phyloP scores from a whole-genome alignment of 2,888 invertebrate species.

The Melanchra persicariae region DNA sequence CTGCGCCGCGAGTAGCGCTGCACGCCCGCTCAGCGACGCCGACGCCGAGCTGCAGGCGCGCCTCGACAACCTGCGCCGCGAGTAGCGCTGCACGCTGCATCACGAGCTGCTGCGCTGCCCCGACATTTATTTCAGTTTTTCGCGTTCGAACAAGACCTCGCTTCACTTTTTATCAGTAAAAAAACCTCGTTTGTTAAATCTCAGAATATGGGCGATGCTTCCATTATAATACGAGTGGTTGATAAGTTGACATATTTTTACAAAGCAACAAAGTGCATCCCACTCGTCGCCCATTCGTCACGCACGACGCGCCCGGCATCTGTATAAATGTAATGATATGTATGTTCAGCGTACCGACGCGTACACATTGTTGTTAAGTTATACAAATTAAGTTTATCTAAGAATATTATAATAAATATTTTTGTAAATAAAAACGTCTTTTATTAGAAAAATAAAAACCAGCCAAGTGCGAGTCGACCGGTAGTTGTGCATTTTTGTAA shows the following conservation, averaged over 20 bases:
- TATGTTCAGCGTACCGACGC: slow-evolving; percentile 8
- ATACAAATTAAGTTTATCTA: slow-evolving; percentile 77
- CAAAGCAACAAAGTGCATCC: slow-evolving; percentile 18
- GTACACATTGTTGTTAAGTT: slow-evolving; percentile 73
- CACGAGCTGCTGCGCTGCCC: background rate
- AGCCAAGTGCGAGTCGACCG: no score
- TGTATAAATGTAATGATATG: slow-evolving; percentile 19
- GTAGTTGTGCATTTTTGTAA: no score
- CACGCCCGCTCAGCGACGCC: slow-evolving; percentile 92
- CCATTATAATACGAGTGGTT: background rate
- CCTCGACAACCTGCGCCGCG: slow-evolving; percentile 97
- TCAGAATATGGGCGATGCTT: background rate
- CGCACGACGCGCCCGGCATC: background rate
- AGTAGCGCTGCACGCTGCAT: slow-evolving; percentile 87
- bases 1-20: slow-evolving; percentile 94
- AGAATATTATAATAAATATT: slow-evolving; percentile 75
- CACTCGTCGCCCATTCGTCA: no score
- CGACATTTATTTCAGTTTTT: no score
- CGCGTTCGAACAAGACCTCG: slow-evolving; percentile 2
- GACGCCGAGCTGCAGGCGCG: slow-evolving; percentile 99
- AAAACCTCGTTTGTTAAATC: slow-evolving; percentile 1
- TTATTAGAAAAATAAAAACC: no score
- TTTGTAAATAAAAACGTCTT: slow-evolving; percentile 43
- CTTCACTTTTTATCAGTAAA: background rate
- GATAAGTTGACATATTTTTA: slow-evolving; percentile 13